A percentile compares a stretch with the other conserved stretches of the same genome.
Evolutionary conservation across 2,888 invertebrate genomes (phyloP).

Genomic region (Netelia inedita): DNA sequence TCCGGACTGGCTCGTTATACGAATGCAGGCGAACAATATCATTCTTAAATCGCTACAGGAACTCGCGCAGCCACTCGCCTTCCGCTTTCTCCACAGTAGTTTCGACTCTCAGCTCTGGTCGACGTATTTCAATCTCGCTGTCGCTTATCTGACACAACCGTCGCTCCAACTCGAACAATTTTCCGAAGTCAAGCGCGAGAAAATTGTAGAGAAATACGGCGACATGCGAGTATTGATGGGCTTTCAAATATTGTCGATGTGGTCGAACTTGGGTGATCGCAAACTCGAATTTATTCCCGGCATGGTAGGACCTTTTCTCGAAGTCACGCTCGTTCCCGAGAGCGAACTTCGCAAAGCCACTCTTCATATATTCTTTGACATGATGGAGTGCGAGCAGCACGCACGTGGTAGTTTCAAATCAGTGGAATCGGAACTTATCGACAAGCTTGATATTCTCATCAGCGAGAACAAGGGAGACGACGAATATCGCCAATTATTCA

Average conservation of each 20-base stretch:
- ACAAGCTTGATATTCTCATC: slow-evolving; percentile 96
- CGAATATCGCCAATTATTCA: slow-evolving; percentile 96
- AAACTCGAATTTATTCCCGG: slow-evolving; percentile 96
- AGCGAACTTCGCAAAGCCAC: slow-evolving; percentile 94
- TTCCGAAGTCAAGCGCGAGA: slow-evolving; percentile 92
- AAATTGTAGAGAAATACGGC: slow-evolving; percentile 92
- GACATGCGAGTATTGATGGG: slow-evolving; percentile 98
- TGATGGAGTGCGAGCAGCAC: slow-evolving; percentile 96
- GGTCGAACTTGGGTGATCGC: slow-evolving; percentile 95
- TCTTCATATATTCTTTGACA: slow-evolving; percentile 96
- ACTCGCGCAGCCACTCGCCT: slow-evolving; percentile 94
- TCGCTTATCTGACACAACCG: slow-evolving; percentile 92
- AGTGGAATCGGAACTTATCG: slow-evolving; percentile 97
- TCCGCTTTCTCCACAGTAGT: slow-evolving; percentile 91
- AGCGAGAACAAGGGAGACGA: slow-evolving; percentile 98
- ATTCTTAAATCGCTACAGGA: slow-evolving; percentile 94
- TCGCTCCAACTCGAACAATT: slow-evolving; percentile 93
- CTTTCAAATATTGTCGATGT: slow-evolving; percentile 95
- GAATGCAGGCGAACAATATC: slow-evolving; percentile 95
- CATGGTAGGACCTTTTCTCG: slow-evolving; percentile 97
- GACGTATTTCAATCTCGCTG: slow-evolving; percentile 92
- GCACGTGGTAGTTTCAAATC: slow-evolving; percentile 94
- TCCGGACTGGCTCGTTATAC: slow-evolving; percentile 95
- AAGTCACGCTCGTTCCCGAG: slow-evolving; percentile 96
- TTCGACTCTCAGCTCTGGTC: slow-evolving; percentile 89